Conservation (phyloP, 23 tunicate genomes). For the Pegea sp. region DNA sequence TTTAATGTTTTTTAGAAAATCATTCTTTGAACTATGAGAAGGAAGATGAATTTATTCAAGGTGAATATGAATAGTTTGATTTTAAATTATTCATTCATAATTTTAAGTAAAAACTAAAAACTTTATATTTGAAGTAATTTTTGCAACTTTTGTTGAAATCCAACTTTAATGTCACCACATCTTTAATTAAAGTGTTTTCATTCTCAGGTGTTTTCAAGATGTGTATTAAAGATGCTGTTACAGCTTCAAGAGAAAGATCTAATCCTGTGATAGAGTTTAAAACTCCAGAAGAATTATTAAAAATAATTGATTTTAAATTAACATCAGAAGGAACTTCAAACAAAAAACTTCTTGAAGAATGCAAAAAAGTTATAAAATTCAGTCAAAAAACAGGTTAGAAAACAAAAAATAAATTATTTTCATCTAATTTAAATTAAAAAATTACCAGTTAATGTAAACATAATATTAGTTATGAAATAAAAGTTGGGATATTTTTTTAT, state of each 20-base stretch:
- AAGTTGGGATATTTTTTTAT: neutral
- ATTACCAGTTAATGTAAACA: neutral
- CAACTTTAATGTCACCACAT: too few species aligned
- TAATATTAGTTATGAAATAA: neutral
- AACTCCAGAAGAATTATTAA: constrained; percentile 37
- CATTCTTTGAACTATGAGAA: too few species aligned
- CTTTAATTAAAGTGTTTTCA: too few species aligned
- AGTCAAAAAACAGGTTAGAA: constrained; percentile 24
- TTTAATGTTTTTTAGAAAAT: too few species aligned
- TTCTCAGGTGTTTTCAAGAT: constrained; percentile 24
- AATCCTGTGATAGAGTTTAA: constrained; percentile 33
- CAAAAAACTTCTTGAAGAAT: constrained; percentile 12
- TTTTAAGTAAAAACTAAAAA: too few species aligned
- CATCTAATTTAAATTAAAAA: neutral
- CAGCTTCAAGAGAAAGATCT: constrained; percentile 14
- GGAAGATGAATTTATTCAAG: too few species aligned
- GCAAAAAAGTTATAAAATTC: constrained; percentile 24
- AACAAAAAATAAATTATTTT: neutral
- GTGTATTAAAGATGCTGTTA: constrained; percentile 6
- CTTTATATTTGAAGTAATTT: too few species aligned
- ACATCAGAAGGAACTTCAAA: constrained; percentile 7
- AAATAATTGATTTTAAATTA: constrained; percentile 16
- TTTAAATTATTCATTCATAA: too few species aligned
- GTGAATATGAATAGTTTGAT: too few species aligned
- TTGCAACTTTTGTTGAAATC: too few species aligned